Evolutionary conservation across 2,888 invertebrate species (phyloP).

Genomic region (Dicycla oo): DNA sequence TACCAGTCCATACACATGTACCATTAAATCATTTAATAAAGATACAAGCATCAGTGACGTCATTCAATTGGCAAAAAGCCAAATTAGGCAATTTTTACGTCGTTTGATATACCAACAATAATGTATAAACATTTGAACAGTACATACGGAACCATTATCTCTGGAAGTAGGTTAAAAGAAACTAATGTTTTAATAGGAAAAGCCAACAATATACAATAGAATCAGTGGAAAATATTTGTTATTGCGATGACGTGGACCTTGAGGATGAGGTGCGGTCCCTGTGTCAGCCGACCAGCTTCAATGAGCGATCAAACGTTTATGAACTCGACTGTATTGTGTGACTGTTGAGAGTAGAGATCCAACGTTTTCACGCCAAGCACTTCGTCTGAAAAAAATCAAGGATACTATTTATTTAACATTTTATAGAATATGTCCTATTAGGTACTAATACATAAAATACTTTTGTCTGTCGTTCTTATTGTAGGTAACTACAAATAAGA

Average conservation of each 20-base stretch:
- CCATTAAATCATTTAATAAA: slow-evolving; percentile 63
- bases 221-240: slow-evolving; percentile 86
- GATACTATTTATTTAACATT: neutral
- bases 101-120: slow-evolving; percentile 59
- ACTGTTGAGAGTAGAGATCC: neutral
- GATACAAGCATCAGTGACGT: slow-evolving; percentile 57
- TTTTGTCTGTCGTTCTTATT: no score
- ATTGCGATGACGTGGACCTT: slow-evolving; percentile 79
- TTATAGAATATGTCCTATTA: neutral
- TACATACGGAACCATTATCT: slow-evolving; percentile 65
- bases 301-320: slow-evolving; percentile 34
- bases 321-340: neutral
- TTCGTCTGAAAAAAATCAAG: neutral
- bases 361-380: neutral
- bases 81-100: slow-evolving; percentile 66
- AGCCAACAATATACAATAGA: slow-evolving; percentile 85
- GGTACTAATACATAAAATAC: no score
- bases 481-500: no score
- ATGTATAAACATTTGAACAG: slow-evolving; percentile 59
- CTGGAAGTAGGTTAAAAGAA: slow-evolving; percentile 80
- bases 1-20: slow-evolving; percentile 39
- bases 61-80: slow-evolving; percentile 62
- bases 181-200: slow-evolving; percentile 85
- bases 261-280: slow-evolving; percentile 50
- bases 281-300: slow-evolving; percentile 62